Evolutionary conservation across 2,797 vertebrate species (phyloP).

Genomic region (Pseudocheirus occidentalis): DNA sequence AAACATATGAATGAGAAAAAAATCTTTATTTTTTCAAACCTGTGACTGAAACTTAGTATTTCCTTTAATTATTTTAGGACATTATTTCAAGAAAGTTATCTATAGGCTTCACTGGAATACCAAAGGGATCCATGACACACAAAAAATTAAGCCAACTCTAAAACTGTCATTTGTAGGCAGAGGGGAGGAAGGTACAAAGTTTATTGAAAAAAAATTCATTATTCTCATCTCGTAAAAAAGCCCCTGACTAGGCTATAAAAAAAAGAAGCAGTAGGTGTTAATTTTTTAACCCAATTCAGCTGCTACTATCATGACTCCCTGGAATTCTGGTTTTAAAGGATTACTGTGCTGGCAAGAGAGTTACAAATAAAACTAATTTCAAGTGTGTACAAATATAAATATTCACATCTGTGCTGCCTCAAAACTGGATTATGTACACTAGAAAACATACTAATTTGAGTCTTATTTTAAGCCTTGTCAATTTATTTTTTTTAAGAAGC

Average conservation of each 20-base stretch:
- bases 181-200: not conserved
- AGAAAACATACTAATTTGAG: not conserved
- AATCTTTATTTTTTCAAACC: not conserved
- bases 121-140: not conserved
- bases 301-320: not conserved
- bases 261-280: not conserved
- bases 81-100: not conserved
- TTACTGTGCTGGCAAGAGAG: not conserved
- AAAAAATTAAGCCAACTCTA: too few relatives aligned
- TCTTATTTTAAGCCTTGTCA: not conserved
- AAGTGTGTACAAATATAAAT: not conserved
- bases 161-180: not conserved
- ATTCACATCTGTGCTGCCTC: not conserved
- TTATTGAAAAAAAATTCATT: not conserved
- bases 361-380: not conserved
- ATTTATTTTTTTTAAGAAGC: slow-evolving; percentile 13
- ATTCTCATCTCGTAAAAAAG: not conserved
- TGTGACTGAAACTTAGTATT: not conserved
- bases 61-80: not conserved
- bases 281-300: not conserved
- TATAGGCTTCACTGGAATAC: not conserved
- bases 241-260: not conserved
- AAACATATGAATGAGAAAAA: not conserved
- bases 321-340: slow-evolving; percentile 14
- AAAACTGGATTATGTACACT: slow-evolving; percentile 11